Percentiles rank a stretch among this genome's conserved stretches.
Conservation (phyloP, 2,797 vertebrate genomes). For the Cossypha heuglini region DNA sequence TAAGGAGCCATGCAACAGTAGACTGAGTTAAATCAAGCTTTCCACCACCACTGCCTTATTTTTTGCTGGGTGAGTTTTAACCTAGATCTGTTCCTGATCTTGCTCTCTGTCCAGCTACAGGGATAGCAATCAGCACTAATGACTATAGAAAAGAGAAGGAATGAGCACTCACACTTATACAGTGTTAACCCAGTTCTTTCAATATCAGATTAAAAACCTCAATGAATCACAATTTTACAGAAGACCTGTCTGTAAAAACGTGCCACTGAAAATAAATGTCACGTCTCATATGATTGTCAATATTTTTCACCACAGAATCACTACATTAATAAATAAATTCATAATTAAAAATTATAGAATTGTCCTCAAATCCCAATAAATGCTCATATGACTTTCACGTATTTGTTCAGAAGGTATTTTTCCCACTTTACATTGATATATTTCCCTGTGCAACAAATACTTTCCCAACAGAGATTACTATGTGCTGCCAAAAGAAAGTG, state of each 20-base stretch:
- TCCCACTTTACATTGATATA: neutral
- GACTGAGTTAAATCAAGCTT: neutral
- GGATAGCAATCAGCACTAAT: neutral
- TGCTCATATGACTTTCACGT: neutral
- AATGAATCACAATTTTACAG: neutral
- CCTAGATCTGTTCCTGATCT: neutral
- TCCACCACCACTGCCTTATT: accelerated
- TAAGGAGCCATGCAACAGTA: neutral
- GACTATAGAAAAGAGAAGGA: neutral
- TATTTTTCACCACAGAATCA: neutral
- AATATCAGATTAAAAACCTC: neutral
- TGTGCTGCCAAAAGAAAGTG: neutral
- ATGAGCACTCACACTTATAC: neutral
- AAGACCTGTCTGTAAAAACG: neutral
- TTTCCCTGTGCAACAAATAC: neutral
- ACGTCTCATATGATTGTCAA: neutral
- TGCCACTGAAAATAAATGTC: neutral
- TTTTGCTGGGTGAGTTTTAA: neutral
- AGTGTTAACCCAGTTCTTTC: neutral
- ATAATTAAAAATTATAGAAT: neutral
- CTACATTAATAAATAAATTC: neutral
- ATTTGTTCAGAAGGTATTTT: neutral
- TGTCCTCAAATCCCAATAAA: neutral
- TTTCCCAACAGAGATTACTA: neutral
- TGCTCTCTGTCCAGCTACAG: neutral